Evolutionary conservation across 2,888 invertebrate species (phyloP), one percentile per base, ranked within the genome.

Genomic region (Drosophila cognata): DNA sequence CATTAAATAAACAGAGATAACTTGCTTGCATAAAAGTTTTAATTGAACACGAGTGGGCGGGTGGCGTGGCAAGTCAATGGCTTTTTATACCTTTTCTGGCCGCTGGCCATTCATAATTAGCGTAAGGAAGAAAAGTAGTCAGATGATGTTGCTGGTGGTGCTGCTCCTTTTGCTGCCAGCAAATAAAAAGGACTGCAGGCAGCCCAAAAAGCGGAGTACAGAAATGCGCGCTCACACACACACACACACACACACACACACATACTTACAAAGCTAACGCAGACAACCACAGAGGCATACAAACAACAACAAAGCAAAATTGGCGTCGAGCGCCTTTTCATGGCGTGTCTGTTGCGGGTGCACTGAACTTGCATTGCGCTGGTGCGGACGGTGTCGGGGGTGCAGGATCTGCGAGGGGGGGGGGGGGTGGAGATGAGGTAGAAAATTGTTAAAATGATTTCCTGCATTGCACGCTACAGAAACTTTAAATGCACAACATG

Each of bases 371-470:
- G 67, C 72, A 74, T 61, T 74, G 65, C n/a, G 75, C 71, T 41
- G 35, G 5, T 10, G 33, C 11, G 5, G 11, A 10, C 33, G 13
- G 46, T 7, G 11, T 13, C 3, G 41, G n/a, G 7, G n/a, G 41
- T 6, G 35, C 10, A 7, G 29, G n/a, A 33, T 21, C 36, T 52
- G 38, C 5, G 5, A 13, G 13, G 33, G 13, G 52, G n/a, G 5
- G 6, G 13, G 33, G 13, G 52, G n/a, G 21, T 21, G 8, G 38
- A 57, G 60, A 53, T 36, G 79, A 70, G 82, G 76, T 60, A 61
- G 78, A 85, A 87, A 89, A 88, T 82, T 88, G 88, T 88, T 85
- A 88, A 89, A 88, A 88, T 88, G 80, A 89, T 88, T 88, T 88
- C 88, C 87, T 88, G 84, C 88, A 83, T 78, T 84, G 88, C 88